Percentiles rank a stretch among this genome's conserved stretches.
Evolutionary conservation across 2,888 invertebrate genomes (phyloP).

Genomic region (Epiperipatus broadwayi): DNA sequence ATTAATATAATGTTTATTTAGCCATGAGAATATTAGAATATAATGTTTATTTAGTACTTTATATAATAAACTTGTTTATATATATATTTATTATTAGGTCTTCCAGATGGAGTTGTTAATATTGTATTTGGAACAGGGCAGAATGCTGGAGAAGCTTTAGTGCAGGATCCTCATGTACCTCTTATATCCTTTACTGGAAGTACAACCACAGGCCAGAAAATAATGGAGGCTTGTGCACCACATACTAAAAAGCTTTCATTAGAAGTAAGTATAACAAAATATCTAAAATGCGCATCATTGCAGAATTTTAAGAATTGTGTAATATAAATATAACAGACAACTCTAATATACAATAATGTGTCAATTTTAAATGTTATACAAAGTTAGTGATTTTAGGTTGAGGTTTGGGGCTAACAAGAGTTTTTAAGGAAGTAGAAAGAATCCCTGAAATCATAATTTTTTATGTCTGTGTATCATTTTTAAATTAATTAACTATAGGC

Average conservation of each 20-base stretch:
- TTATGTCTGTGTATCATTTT: too few species aligned
- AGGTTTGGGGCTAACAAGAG: too few species aligned
- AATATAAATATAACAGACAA: not conserved
- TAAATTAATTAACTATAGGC: too few species aligned
- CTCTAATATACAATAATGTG: too few species aligned
- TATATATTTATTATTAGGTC: conserved; percentile 22
- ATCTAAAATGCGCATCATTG: not conserved
- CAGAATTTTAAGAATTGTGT: not conserved
- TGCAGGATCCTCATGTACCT: conserved; percentile 32
- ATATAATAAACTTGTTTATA: not conserved
- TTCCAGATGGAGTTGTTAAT: conserved; percentile 36
- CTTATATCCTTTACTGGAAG: conserved; percentile 38
- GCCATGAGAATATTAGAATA: too few species aligned
- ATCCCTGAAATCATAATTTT: too few species aligned
- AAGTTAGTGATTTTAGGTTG: too few species aligned
- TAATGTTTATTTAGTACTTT: not conserved
- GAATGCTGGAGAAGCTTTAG: conserved; percentile 32
- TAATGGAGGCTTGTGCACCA: conserved; percentile 27
- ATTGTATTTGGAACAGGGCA: conserved; percentile 36
- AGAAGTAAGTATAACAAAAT: conserved; percentile 31
- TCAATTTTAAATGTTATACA: too few species aligned
- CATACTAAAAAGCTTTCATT: conserved; percentile 35
- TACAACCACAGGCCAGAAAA: conserved; percentile 29
- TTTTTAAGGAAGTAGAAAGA: too few species aligned
- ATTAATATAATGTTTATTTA: too few species aligned